Evolutionary conservation across 2,797 vertebrate genomes (phyloP).

Genomic region (Epinephelus awoara): DNA sequence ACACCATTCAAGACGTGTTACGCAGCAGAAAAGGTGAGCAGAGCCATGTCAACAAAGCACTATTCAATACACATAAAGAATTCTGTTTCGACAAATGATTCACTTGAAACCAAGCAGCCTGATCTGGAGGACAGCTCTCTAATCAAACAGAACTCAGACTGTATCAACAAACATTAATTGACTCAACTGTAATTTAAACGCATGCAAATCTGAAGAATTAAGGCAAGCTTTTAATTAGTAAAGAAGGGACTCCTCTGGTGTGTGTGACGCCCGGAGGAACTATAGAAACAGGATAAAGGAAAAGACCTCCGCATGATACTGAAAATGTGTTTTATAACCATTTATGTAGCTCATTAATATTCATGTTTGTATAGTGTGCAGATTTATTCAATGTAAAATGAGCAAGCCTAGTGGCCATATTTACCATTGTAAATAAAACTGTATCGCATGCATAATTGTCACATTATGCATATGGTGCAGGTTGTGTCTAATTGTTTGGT

Average conservation of each 20-base stretch:
- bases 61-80: slow-evolving; percentile 33
- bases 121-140: slow-evolving; percentile 57
- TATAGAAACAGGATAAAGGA: slow-evolving; percentile 63
- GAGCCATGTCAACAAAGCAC: slow-evolving; percentile 2
- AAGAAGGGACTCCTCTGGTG: slow-evolving; percentile 70
- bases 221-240: slow-evolving; percentile 78
- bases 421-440: slow-evolving; percentile 76
- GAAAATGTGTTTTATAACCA: slow-evolving; percentile 66
- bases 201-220: slow-evolving; percentile 76
- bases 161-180: slow-evolving; percentile 76
- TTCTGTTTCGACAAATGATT: slow-evolving; percentile 28
- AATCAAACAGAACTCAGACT: slow-evolving; percentile 66
- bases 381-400: slow-evolving; percentile 68
- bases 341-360: slow-evolving; percentile 77
- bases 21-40: background rate
- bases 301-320: slow-evolving; percentile 55
- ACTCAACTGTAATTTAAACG: slow-evolving; percentile 72
- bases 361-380: slow-evolving; percentile 62
- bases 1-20: background rate
- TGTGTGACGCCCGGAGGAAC: slow-evolving; percentile 74
- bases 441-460: slow-evolving; percentile 59
- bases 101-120: slow-evolving; percentile 39
- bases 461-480: slow-evolving; percentile 21
- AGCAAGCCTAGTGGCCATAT: slow-evolving; percentile 76
- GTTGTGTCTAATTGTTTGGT: slow-evolving; percentile 17